Conservation (phyloP, 1,140 invertebrate genomes). For the Triops cancriformis region DNA sequence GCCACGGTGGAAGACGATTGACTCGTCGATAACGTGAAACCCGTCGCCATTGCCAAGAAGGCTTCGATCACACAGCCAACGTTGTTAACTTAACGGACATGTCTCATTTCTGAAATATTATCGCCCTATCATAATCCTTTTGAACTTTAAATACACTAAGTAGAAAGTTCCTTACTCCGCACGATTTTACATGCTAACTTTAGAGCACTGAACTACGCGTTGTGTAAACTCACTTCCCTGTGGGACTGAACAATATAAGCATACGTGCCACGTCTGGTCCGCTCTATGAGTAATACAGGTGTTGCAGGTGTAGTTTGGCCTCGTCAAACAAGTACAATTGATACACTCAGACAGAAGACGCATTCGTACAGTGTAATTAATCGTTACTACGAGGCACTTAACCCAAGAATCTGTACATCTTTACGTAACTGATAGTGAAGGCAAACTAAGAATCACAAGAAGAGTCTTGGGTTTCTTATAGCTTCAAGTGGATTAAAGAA, state of each 20-base stretch:
- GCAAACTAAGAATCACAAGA: neutral
- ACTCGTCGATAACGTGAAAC: neutral
- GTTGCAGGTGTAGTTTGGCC: neutral
- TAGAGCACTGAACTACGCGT: neutral
- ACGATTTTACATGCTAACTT: too few species aligned
- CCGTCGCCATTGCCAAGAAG: neutral
- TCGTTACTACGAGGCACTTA: neutral
- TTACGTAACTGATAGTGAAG: neutral
- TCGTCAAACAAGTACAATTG: neutral
- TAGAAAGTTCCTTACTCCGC: too few species aligned
- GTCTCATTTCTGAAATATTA: neutral
- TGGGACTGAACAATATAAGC: neutral
- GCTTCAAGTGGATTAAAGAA: neutral
- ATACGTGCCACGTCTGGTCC: conserved; percentile 12
- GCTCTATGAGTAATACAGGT: neutral
- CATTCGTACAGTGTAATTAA: neutral
- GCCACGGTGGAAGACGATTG: neutral
- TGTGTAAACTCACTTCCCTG: neutral
- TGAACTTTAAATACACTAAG: too few species aligned
- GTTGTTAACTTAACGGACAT: too few species aligned
- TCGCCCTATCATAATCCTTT: neutral
- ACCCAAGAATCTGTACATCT: neutral
- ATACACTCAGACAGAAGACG: neutral
- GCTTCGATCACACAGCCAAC: neutral
- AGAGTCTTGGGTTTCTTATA: neutral